Conservation (phyloP, 2,797 vertebrate species). For the Scolopax rusticola region DNA sequence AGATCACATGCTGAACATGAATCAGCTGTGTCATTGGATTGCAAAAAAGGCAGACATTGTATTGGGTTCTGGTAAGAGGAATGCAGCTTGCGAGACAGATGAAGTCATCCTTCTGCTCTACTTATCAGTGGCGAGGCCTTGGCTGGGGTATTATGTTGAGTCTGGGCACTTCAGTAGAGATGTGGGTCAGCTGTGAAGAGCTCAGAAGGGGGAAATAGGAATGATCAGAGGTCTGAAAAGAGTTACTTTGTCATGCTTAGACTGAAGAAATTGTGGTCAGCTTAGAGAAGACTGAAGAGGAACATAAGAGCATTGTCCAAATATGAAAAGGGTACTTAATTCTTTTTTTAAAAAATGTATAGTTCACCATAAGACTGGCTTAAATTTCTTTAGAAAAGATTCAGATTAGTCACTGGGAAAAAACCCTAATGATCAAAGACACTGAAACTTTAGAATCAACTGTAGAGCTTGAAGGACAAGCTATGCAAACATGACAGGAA, state of each 20-base stretch:
- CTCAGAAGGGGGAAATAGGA: neutral
- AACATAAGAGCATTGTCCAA: neutral
- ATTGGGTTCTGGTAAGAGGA: slow-evolving; percentile 45
- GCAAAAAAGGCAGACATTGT: slow-evolving; percentile 60
- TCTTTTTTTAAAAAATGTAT: neutral
- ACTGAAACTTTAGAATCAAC: neutral
- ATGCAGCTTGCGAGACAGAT: slow-evolving; percentile 48
- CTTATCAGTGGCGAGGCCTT: slow-evolving; percentile 25
- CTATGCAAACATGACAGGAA: neutral
- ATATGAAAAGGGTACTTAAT: neutral
- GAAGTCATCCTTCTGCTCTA: slow-evolving; percentile 64
- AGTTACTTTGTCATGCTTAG: neutral
- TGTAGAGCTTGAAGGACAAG: neutral
- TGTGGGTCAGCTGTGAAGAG: neutral
- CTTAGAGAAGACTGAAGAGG: neutral
- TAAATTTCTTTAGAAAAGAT: neutral
- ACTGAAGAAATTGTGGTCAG: neutral
- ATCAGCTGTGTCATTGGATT: slow-evolving; percentile 53
- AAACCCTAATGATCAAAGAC: neutral
- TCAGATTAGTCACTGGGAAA: neutral
- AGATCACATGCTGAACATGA: slow-evolving; percentile 57
- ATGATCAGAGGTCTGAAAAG: neutral
- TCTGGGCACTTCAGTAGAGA: slow-evolving; percentile 13
- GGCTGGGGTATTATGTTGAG: slow-evolving; percentile 10
- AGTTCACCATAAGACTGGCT: neutral